Base-by-base conservation (phyloP, 2,797 vertebrate genomes). In the Sebastes variabilis region DNA sequence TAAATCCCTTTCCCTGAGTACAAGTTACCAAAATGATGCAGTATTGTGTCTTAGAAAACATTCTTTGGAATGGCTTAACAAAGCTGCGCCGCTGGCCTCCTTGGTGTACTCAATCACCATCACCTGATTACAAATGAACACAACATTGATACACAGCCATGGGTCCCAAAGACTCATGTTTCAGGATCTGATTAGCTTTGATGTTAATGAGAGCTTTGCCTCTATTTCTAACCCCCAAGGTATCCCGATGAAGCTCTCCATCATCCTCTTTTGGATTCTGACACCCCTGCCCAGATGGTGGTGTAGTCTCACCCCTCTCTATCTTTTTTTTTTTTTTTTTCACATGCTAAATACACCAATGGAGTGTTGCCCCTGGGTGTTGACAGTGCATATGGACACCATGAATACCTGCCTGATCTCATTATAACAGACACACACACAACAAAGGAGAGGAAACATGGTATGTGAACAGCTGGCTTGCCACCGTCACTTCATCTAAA, bases 241-340 rank as follows among this genome's bases (percentile, higher is more conserved):
- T 87, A 87, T 74, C 46, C 61, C 69, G 81, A 90, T 91, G 80
- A 79, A 90, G 89, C 88, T 84, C 80, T 94, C 83, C 82, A 92
- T 93, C 90, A 91, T 85, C 86, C 82, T 76, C 88, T 62, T 77
- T 73, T 93, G 87, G 79, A 94, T 92, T 86, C 79, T 90, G 90
- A 93, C 93, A 93, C 90, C 86, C 9, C 20, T 54, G 83, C 75
- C 92, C 93, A 94, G 92, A 94, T 94, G 93, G 93, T 76, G 77
- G 75, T 86, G 81, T 68, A 89, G 87, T 79, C 82, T 88, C 75
- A 89, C 80, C 81, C 77, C 73, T 79, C 76, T 88, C 55, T 73
- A 56, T 89, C 76, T 84, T 68, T 59, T 52, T 27, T 75, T 65
- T 71, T 66, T 46, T 20, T 82, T 75, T 80, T 58, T 72, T 58